Evolutionary conservation across 1,140 invertebrate genomes (phyloP).

Genomic region (Teleopsis dalmanni): DNA sequence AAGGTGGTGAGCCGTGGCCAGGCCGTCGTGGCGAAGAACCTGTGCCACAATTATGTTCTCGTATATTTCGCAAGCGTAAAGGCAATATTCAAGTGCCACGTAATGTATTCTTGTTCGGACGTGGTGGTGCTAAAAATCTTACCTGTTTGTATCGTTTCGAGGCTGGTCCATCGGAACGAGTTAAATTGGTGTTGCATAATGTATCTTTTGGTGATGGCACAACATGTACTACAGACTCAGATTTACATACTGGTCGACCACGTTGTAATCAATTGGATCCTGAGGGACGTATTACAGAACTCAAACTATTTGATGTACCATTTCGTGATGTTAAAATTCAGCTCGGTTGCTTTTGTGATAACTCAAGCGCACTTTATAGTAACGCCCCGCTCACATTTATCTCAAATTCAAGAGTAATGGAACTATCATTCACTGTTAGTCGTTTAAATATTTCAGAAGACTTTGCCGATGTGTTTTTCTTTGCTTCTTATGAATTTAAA

Average conservation of each 20-base stretch:
- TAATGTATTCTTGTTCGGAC: slow-evolving; percentile 69
- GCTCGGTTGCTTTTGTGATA: slow-evolving; percentile 60
- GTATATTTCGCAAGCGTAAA: slow-evolving; percentile 42
- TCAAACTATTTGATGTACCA: slow-evolving; percentile 57
- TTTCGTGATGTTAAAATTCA: slow-evolving; percentile 57
- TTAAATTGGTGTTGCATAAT: slow-evolving; percentile 59
- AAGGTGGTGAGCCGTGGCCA: slow-evolving; percentile 60
- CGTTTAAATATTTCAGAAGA: slow-evolving; percentile 63
- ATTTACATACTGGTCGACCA: slow-evolving; percentile 60
- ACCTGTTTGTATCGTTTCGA: slow-evolving; percentile 68
- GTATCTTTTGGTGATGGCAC: slow-evolving; percentile 59
- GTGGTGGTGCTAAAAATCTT: slow-evolving; percentile 64
- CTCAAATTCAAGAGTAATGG: slow-evolving; percentile 55
- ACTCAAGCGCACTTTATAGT: slow-evolving; percentile 48
- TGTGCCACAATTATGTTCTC: slow-evolving; percentile 50
- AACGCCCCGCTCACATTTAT: slow-evolving; percentile 54
- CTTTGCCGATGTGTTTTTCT: slow-evolving; percentile 59
- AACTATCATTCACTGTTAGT: slow-evolving; percentile 56
- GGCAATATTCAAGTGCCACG: slow-evolving; percentile 46
- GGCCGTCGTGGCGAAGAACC: slow-evolving; percentile 55
- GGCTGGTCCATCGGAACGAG: slow-evolving; percentile 55
- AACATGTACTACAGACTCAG: slow-evolving; percentile 60
- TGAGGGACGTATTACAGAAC: slow-evolving; percentile 49
- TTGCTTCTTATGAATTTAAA: slow-evolving; percentile 59
- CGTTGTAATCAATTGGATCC: slow-evolving; percentile 47